Percentiles rank a stretch among this genome's conserved stretches.
phyloP scores from a whole-genome alignment of 2,888 invertebrate species.

The Eilema griseolum region DNA sequence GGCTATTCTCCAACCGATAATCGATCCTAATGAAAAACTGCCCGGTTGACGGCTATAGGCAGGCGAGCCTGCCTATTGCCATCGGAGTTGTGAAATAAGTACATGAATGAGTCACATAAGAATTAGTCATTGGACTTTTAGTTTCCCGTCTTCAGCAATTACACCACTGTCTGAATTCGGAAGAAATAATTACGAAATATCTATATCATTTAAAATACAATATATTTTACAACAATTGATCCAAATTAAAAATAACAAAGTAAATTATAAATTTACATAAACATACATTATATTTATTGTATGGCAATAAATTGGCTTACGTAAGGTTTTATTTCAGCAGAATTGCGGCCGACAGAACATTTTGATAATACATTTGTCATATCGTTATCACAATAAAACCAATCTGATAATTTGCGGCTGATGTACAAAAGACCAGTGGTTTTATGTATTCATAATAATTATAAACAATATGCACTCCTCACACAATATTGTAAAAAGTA shows the following conservation, averaged over 20 bases:
- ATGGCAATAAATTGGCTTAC: conserved; percentile 21
- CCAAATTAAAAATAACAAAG: neutral
- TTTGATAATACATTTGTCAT: conserved; percentile 54
- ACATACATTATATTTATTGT: conserved; percentile 16
- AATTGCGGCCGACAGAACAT: conserved; percentile 19
- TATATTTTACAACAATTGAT: neutral
- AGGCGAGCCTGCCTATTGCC: no score
- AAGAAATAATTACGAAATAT: neutral
- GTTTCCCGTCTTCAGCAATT: conserved; percentile 7
- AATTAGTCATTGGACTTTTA: conserved; percentile 8
- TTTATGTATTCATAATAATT: conserved; percentile 30
- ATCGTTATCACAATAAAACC: conserved; percentile 61
- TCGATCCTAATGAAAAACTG: neutral
- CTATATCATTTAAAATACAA: neutral
- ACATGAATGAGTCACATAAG: neutral
- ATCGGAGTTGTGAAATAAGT: no score
- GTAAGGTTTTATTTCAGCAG: conserved; percentile 26
- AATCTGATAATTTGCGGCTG: conserved; percentile 59
- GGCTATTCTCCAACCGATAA: neutral
- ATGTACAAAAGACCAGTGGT: conserved; percentile 42
- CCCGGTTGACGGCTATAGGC: neutral
- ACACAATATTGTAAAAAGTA: conserved; percentile 11
- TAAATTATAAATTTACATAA: neutral
- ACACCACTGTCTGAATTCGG: neutral
- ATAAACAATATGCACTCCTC: conserved; percentile 10